Base-by-base conservation (phyloP, 2,888 invertebrate genomes). In the Acronicta psi region DNA sequence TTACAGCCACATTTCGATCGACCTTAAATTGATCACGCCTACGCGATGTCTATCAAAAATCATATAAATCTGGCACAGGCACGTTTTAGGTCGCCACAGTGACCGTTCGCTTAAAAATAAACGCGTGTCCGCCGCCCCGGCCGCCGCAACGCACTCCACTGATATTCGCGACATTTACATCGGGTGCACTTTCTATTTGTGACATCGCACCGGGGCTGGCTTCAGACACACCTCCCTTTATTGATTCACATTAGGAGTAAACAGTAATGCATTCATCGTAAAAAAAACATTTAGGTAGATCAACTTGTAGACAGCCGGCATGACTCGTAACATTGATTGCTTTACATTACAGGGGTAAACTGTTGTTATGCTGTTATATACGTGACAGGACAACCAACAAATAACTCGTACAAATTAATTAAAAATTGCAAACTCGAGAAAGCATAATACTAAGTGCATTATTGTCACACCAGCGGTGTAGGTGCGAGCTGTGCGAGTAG, bases 101-200 rank as follows among this genome's bases (percentile, higher is more conserved):
- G 84, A 83, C 83, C 82, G 84, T 78, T 77, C 59, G 84, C 63
- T 77, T 87, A 89, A 86, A 90, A 90, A 90, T 90, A 90, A 87
- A 83, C 83, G 59, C 52, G 74, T 72, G 76, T 78, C 75, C 73
- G 76, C 60, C 73, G 71, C 72, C 67, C 69, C 75, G 66, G 61
- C 68, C 64, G 63, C 37, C 64, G 62, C 57, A 60, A 31, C 65
- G 57, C 55, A 60, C 59, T 69, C 65, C 51, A 54, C 59, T 70
- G 60, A 80, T 79, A 82, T 78, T 78, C 83, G 84, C 86, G 91
- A 90, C 91, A 91, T 92, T 91, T 91, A 86, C 83, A 89, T 77
- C 83, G 81, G 81, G 72, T 91, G 90, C 91, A 91, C 85, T 89
- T 87, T 89, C 91, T 92, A 92, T 92, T 92, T 92, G 77, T 77